Conservation (phyloP, 2,888 invertebrate genomes). For the Latrodectus elegans region DNA sequence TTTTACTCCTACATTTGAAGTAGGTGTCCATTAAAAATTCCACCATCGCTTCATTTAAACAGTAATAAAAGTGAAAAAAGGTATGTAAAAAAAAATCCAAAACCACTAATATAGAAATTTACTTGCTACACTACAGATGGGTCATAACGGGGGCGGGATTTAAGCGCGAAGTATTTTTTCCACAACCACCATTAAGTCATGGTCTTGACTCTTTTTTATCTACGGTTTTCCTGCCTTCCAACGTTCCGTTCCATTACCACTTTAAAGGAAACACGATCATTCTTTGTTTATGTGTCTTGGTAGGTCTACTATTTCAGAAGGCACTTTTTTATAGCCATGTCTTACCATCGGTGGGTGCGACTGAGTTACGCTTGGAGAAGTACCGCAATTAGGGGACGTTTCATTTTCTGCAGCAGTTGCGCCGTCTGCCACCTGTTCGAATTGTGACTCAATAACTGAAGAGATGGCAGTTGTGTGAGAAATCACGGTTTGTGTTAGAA, state of each 20-base stretch:
- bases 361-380: slow-evolving; percentile 51
- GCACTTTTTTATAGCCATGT: slow-evolving; percentile 25
- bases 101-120: slow-evolving; percentile 43
- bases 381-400: slow-evolving; percentile 39
- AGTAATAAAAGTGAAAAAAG: not conserved
- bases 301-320: slow-evolving; percentile 17
- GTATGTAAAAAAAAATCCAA: not conserved
- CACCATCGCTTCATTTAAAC: not conserved
- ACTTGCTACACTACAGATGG: slow-evolving; percentile 18
- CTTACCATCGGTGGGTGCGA: slow-evolving; percentile 21
- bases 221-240: not conserved
- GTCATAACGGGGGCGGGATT: slow-evolving; percentile 23
- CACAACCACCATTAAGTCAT: slow-evolving; percentile 44
- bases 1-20: too few species aligned
- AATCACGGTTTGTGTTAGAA: too few species aligned
- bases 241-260: slow-evolving; percentile 66
- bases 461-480: too few species aligned
- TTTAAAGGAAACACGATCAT: slow-evolving; percentile 66
- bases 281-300: slow-evolving; percentile 61
- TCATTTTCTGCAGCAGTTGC: slow-evolving; percentile 26
- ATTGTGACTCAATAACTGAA: slow-evolving; percentile 18
- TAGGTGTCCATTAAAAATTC: not conserved
- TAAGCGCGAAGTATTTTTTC: slow-evolving; percentile 15
- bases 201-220: slow-evolving; percentile 29
- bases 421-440: slow-evolving; percentile 48